These are phyloP conservation scores for Tokudaia muenninki DNA, from an alignment of 2,797 vertebrate species.

Conservation along the genomic window DNA sequence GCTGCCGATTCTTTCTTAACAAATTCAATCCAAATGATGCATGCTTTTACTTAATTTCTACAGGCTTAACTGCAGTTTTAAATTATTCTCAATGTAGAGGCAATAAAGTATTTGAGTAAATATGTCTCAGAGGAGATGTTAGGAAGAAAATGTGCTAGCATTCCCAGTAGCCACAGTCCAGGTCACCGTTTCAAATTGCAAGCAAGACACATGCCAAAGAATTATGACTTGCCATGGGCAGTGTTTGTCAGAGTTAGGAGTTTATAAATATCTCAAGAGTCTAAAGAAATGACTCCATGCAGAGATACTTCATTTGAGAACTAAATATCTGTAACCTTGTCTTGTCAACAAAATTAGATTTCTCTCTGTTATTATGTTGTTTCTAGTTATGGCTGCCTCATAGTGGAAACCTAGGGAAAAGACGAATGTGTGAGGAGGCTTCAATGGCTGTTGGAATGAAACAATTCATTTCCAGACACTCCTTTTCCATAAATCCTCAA, in stretches of 20 bases:
- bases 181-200: constrained; percentile 85
- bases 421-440: neutral
- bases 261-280: constrained; percentile 84
- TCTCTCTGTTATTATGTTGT: constrained; percentile 59
- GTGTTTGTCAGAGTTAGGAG: constrained; percentile 84
- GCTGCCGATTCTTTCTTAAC: constrained; percentile 78
- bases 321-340: constrained; percentile 68
- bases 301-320: constrained; percentile 64
- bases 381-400: constrained; percentile 56
- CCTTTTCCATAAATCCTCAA: neutral
- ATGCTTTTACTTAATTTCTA: constrained; percentile 85
- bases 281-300: constrained; percentile 53
- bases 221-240: constrained; percentile 82
- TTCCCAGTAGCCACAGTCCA: constrained; percentile 83
- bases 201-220: constrained; percentile 78
- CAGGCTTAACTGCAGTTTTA: constrained; percentile 87
- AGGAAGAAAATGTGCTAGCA: constrained; percentile 75
- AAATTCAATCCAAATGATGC: constrained; percentile 84
- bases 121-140: constrained; percentile 86
- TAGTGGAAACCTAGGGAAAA: constrained; percentile 55
- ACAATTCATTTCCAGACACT: neutral
- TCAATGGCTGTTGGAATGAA: constrained; percentile 1
- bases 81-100: constrained; percentile 86
- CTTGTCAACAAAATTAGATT: constrained; percentile 72
- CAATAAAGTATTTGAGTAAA: constrained; percentile 89